Evolutionary conservation across 2,113 vertebrate species (phyloP).

Genomic region (Crotalus helleri): DNA sequence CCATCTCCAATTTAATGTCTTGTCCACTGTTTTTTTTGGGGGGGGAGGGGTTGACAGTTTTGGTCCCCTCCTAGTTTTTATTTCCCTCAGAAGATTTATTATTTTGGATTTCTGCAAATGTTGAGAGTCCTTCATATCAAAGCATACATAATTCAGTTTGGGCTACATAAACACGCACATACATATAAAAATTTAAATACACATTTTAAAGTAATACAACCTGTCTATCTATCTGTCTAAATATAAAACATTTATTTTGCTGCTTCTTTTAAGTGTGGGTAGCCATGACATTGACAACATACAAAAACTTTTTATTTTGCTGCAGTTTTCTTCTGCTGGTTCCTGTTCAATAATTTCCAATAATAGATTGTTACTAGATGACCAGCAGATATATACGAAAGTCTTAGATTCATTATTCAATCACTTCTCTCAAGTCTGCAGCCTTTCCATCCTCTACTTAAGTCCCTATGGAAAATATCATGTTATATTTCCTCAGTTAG

Average conservation of each 20-base stretch:
- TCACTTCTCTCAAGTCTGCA: not conserved
- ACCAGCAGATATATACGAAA: not conserved
- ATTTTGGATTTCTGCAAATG: not conserved
- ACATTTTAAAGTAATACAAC: not conserved
- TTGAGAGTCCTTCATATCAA: not conserved
- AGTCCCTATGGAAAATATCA: not conserved
- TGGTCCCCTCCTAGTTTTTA: not conserved
- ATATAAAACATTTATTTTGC: not conserved
- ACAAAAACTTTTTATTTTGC: not conserved
- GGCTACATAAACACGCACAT: not conserved
- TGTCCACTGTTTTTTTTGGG: not conserved
- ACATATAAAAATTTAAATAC: not conserved
- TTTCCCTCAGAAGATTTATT: not conserved
- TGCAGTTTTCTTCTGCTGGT: not conserved
- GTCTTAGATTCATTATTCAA: not conserved
- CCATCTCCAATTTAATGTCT: not conserved
- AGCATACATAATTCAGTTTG: not conserved
- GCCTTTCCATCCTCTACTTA: not conserved
- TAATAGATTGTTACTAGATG: not conserved
- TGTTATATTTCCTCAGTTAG: not conserved
- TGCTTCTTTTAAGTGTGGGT: not conserved
- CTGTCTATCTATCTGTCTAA: not conserved
- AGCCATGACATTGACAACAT: not conserved
- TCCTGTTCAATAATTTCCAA: not conserved
- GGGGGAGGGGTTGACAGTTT: not conserved